Conservation (phyloP, 2,113 vertebrate species). For the Gambusia holbrooki region DNA sequence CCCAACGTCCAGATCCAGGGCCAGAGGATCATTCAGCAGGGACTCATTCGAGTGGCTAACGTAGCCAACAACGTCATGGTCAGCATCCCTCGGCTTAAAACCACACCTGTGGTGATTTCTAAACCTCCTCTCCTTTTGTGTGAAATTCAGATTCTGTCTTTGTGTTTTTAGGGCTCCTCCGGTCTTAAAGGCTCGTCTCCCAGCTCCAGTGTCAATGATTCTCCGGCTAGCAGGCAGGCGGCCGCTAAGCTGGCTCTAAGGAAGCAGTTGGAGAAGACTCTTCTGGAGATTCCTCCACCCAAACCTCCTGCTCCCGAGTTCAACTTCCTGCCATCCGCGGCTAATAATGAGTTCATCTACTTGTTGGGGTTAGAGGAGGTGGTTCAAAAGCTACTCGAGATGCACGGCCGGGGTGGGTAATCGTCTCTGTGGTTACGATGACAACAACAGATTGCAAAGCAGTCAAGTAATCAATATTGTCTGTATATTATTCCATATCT, state of each 20-base stretch:
- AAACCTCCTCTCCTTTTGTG: background rate
- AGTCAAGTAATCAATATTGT: background rate
- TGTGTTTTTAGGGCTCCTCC: slow-evolving; percentile 83
- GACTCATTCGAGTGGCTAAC: slow-evolving; percentile 94
- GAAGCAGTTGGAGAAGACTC: slow-evolving; percentile 97
- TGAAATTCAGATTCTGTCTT: background rate
- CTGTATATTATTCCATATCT: background rate
- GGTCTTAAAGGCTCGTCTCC: slow-evolving; percentile 86
- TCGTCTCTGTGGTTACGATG: background rate
- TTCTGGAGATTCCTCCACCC: slow-evolving; percentile 95
- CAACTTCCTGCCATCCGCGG: slow-evolving; percentile 95
- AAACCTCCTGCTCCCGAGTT: slow-evolving; percentile 94
- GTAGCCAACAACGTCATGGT: slow-evolving; percentile 92
- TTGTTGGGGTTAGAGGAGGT: slow-evolving; percentile 96
- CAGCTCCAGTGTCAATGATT: slow-evolving; percentile 80
- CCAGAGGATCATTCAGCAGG: slow-evolving; percentile 96
- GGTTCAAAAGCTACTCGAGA: slow-evolving; percentile 95
- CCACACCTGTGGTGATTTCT: background rate
- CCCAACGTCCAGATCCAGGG: slow-evolving; percentile 95
- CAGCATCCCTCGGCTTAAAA: slow-evolving; percentile 86
- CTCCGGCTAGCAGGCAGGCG: slow-evolving; percentile 92
- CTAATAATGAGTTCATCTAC: slow-evolving; percentile 98
- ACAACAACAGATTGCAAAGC: background rate
- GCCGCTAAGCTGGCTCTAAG: slow-evolving; percentile 94
- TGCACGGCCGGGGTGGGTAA: slow-evolving; percentile 85